Percentiles rank a stretch among this genome's conserved stretches.
Conservation (phyloP, 2,888 invertebrate species). For the Sthenelais limicola region DNA sequence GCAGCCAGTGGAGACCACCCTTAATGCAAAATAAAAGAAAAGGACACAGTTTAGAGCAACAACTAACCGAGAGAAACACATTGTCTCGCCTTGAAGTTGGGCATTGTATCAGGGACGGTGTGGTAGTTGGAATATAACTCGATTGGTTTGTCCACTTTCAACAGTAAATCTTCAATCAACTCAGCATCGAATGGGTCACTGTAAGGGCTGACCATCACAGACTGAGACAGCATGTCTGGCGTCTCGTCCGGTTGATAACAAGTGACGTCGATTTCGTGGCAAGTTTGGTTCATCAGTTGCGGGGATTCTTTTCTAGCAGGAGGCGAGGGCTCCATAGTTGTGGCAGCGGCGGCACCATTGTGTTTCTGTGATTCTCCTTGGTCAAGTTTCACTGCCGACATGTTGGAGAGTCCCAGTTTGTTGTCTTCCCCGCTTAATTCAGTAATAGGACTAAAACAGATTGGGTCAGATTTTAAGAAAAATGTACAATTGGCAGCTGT, state of each 20-base stretch:
- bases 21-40: too few relatives aligned
- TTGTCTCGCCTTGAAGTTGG: conserved; percentile 32
- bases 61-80: not conserved
- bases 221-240: conserved; percentile 58
- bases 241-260: conserved; percentile 55
- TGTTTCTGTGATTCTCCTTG: too few relatives aligned
- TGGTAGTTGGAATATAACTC: conserved; percentile 55
- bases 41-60: not conserved
- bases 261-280: conserved; percentile 62
- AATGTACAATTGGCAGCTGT: too few relatives aligned
- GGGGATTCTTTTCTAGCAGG: not conserved
- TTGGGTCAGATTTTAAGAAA: too few relatives aligned
- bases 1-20: too few relatives aligned
- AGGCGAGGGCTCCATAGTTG: conserved; percentile 2
- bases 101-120: conserved; percentile 48
- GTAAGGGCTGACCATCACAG: conserved; percentile 61
- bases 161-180: conserved; percentile 80
- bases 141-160: conserved; percentile 73
- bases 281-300: conserved; percentile 33
- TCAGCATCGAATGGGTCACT: conserved; percentile 86
- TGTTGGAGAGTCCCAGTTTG: conserved; percentile 18
- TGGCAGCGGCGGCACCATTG: too few relatives aligned
- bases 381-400: conserved; percentile 1
- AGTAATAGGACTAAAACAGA: conserved; percentile 68
- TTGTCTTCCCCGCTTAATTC: conserved; percentile 62